Evolutionary conservation across 2,888 invertebrate genomes (phyloP).

Genomic region (Drosophila macrospina): DNA sequence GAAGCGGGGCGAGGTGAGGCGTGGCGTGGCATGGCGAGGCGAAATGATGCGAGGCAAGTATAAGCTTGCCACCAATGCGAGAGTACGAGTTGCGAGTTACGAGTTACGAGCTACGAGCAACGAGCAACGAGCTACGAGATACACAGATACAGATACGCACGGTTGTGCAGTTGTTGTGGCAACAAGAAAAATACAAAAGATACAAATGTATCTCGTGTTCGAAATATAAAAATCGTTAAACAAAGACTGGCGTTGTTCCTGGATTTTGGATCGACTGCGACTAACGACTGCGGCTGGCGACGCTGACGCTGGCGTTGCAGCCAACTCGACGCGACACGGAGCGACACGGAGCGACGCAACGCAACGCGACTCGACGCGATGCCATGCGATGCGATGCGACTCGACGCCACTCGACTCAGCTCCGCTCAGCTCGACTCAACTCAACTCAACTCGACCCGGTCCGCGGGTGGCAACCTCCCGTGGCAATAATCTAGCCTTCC

Average conservation of each 20-base stretch:
- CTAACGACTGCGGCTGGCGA: conserved; percentile 43
- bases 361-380: background rate
- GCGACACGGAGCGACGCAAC: background rate
- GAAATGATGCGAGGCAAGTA: conserved; percentile 47
- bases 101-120: too few species aligned
- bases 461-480: conserved; percentile 56
- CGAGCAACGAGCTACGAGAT: conserved; percentile 37
- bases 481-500: conserved; percentile 76
- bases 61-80: conserved; percentile 73
- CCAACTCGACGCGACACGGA: background rate
- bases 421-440: background rate
- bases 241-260: conserved; percentile 80
- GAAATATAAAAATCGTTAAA: conserved; percentile 82
- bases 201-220: conserved; percentile 83
- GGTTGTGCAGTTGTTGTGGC: conserved; percentile 56
- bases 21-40: conserved; percentile 24
- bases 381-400: background rate
- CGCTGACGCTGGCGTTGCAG: conserved; percentile 29
- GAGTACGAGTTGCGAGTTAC: conserved; percentile 38
- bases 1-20: conserved; percentile 10
- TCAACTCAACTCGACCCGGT: conserved; percentile 1
- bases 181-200: conserved; percentile 83
- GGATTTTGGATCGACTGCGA: conserved; percentile 75
- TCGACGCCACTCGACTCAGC: background rate
- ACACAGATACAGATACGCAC: conserved; percentile 50